Evolutionary conservation across 2,888 invertebrate species (phyloP), one percentile per base, ranked within the genome.

Genomic region (Cremastinae sp.): DNA sequence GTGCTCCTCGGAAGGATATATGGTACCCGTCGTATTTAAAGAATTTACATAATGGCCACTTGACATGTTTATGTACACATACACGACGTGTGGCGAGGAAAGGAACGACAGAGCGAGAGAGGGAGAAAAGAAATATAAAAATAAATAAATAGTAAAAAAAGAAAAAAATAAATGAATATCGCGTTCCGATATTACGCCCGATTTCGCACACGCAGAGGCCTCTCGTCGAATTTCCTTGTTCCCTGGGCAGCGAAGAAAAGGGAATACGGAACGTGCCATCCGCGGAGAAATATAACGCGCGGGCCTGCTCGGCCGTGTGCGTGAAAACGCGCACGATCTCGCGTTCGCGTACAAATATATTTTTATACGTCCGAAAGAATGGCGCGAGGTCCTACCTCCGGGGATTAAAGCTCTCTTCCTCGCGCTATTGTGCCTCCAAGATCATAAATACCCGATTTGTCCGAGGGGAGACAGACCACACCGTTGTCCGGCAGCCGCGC

Each of bases 361-460:
- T 36, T 71, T 53, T 36, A 69, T 34, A 20, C 43, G 47, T 53
- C 22, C 20, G 54, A 41, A 56, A 58, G 34, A 38, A 28, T 22
- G 38, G 38, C 62, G 43, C 62, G 49, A 49, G 49, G 43, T 69
- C 38, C 49, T 47, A 69, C 78, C 66, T 65, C 72, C 75, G 78
- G 78, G 86, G 85, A 87, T 87, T 86, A 88, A 88, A 87, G 53
- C 54, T 54, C 84, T 84, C 76, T 28, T 2, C 28, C 28, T 75
- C 73, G 69, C 81, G 54, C 83, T 83, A 86, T 88, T 87, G 86
- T 87, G 83, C 81, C 65, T 41, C 79, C 78, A 72, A 81, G 84
- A 86, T 85, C 88, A 82, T 88, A 88, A 88, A 88, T 88, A 88
- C 82, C 83, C 87, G 88, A 88, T 88, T 88, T 88, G 88, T 87